phyloP scores from a whole-genome alignment of 2,888 invertebrate genomes.

The Perizoma affinitatum region DNA sequence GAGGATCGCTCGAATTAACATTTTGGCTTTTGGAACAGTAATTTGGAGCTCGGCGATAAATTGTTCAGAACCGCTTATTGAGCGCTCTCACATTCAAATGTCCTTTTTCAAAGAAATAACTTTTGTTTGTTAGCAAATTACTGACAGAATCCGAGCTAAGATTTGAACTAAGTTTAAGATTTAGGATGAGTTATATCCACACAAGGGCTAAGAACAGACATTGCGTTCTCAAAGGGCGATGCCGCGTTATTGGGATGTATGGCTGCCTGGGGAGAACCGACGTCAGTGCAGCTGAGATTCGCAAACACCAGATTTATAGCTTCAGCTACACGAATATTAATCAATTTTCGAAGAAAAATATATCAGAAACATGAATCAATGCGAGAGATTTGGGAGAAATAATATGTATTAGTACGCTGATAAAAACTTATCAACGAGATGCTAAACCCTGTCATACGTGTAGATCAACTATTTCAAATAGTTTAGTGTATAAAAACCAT shows the following conservation, averaged over 20 bases:
- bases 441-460: too few relatives aligned
- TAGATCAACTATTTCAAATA: too few relatives aligned
- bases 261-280: slow-evolving; percentile 69
- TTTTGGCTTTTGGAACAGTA: slow-evolving; percentile 54
- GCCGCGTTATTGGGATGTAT: slow-evolving; percentile 75
- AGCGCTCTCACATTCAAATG: slow-evolving; percentile 1
- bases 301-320: slow-evolving; percentile 75
- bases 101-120: background rate
- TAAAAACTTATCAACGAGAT: too few relatives aligned
- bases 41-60: slow-evolving; percentile 29
- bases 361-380: slow-evolving; percentile 5
- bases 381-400: too few relatives aligned
- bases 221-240: slow-evolving; percentile 58
- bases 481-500: too few relatives aligned
- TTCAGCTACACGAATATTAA: slow-evolving; percentile 67
- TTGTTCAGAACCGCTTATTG: slow-evolving; percentile 19
- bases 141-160: slow-evolving; percentile 10
- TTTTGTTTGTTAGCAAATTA: background rate
- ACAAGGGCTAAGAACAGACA: slow-evolving; percentile 43
- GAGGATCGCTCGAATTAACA: slow-evolving; percentile 54
- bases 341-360: slow-evolving; percentile 48
- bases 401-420: too few relatives aligned
- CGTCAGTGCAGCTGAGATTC: slow-evolving; percentile 70
- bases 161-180: slow-evolving; percentile 25
- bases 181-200: slow-evolving; percentile 26